Evolutionary conservation across 2,113 vertebrate species (phyloP).

Genomic region (Myxocyprinus asiaticus): DNA sequence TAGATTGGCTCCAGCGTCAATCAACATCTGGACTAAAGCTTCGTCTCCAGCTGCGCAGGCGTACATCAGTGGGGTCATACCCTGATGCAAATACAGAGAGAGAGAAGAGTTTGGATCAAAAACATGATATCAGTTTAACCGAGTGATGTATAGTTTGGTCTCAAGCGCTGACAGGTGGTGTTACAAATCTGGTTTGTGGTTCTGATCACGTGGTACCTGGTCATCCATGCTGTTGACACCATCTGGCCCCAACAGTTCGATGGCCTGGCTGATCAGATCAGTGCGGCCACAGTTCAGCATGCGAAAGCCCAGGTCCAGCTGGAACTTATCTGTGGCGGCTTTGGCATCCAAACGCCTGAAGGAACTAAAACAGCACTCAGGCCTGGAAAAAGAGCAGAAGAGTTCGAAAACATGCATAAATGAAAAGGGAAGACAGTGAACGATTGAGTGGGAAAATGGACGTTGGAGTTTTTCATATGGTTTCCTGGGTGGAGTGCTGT

Average conservation of each 20-base stretch:
- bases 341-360: slow-evolving; percentile 92
- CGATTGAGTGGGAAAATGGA: background rate
- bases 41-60: slow-evolving; percentile 96
- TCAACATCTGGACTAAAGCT: slow-evolving; percentile 97
- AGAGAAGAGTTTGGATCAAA: background rate
- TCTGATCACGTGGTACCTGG: slow-evolving; percentile 77
- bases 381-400: slow-evolving; percentile 69
- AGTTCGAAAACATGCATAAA: background rate
- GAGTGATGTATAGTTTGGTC: slow-evolving; percentile 3
- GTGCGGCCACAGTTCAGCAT: slow-evolving; percentile 98
- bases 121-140: slow-evolving; percentile 17
- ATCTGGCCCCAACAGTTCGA: slow-evolving; percentile 84
- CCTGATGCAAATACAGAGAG: slow-evolving; percentile 64
- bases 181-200: slow-evolving; percentile 2
- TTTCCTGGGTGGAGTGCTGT: slow-evolving; percentile 24
- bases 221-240: slow-evolving; percentile 98
- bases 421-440: background rate
- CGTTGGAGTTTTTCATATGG: background rate
- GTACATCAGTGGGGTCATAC: slow-evolving; percentile 97
- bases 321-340: slow-evolving; percentile 92
- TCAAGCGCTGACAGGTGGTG: slow-evolving; percentile 14
- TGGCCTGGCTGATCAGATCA: slow-evolving; percentile 93
- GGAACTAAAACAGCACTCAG: slow-evolving; percentile 94
- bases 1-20: slow-evolving; percentile 91
- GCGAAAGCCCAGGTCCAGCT: slow-evolving; percentile 93